phyloP scores from a whole-genome alignment of 2,113 vertebrate species.

The Hippopotamus amphibius region DNA sequence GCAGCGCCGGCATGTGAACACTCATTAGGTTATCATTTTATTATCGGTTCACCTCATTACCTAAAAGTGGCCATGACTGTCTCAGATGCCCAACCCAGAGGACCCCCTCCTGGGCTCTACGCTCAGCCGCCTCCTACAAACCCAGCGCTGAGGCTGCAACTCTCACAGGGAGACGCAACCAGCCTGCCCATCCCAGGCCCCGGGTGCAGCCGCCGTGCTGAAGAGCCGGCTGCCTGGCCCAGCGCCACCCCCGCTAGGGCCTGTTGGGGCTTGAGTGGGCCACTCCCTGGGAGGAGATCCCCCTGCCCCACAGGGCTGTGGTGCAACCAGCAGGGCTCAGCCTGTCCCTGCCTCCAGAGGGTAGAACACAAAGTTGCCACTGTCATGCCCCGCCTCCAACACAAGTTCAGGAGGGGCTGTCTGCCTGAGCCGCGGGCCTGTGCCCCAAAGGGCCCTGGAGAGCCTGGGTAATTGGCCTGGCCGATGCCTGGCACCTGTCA shows the following conservation, averaged over 20 bases:
- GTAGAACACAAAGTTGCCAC: constrained; percentile 4
- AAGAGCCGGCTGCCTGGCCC: background rate
- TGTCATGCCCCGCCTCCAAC: background rate
- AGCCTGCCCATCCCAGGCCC: constrained; percentile 1
- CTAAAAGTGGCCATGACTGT: background rate
- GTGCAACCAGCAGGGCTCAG: constrained; percentile 71
- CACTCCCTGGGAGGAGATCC: constrained; percentile 75
- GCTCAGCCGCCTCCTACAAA: background rate
- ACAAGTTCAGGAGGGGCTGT: background rate
- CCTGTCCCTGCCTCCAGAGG: constrained; percentile 65
- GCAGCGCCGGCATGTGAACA: accelerated
- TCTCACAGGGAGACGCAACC: constrained; percentile 46
- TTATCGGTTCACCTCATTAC: background rate
- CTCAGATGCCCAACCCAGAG: background rate
- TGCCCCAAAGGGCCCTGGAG: background rate
- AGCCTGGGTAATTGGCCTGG: background rate
- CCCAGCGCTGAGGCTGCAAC: constrained; percentile 65
- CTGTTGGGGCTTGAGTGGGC: constrained; percentile 77
- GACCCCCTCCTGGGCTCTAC: background rate
- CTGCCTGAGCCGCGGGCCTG: background rate
- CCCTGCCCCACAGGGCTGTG: constrained; percentile 58
- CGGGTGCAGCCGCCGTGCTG: background rate
- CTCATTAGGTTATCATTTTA: accelerated
- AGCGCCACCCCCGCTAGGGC: constrained; percentile 65
- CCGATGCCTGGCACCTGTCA: background rate